Base-by-base conservation (phyloP, 2,113 vertebrate species). In the Cichladusa arquata region DNA sequence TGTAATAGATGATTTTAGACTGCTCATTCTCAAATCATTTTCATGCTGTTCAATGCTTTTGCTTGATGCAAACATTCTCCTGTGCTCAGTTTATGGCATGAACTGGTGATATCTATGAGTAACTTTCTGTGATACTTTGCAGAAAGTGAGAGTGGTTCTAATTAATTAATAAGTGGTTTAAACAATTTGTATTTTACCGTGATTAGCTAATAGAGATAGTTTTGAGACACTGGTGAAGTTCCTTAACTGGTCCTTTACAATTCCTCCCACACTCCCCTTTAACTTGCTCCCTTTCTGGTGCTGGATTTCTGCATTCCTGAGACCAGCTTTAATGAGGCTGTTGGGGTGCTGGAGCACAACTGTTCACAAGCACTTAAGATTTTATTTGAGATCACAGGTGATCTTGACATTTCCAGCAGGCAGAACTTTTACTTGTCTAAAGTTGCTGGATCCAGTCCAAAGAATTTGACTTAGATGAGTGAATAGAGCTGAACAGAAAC, bases 301-400 rank as follows among this genome's bases (percentile, higher is more conserved):
- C 64, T 78, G 34, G 51, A 62, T 38, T 89, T 90, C 44, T 89
- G 73, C 34, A 40, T 71, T 87, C 60, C 72, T 74, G 51, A 81
- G 29, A 66, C 12, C 34, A n/a, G 31, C 17, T 91, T 71, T 94
- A 56, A 60, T 25, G 56, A 33, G 24, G 60, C 47, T 70, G 11
- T 14, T 9, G 3, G 34, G 40, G 13, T 64, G 53, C 38, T 53
- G 56, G 24, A 83, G 17, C 20, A 66, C 34, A 81, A 50, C 1
- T 81, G 45, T 28, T 58, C 62, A 33, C 47, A 81, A 57, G 71
- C 28, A 73, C 19, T 0, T 7, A 74, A 67, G 25, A 56, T 86
- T 76, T 73, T 24, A 67, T 88, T 80, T 96, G 80, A 90, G 83
- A 81, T 93, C 65, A n/a, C 81, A 92, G 72, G 88, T 74, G 48